Evolutionary conservation across 2,888 invertebrate species (phyloP), one percentile per base, ranked within the genome.

Genomic region (Mystacides longicornis): DNA sequence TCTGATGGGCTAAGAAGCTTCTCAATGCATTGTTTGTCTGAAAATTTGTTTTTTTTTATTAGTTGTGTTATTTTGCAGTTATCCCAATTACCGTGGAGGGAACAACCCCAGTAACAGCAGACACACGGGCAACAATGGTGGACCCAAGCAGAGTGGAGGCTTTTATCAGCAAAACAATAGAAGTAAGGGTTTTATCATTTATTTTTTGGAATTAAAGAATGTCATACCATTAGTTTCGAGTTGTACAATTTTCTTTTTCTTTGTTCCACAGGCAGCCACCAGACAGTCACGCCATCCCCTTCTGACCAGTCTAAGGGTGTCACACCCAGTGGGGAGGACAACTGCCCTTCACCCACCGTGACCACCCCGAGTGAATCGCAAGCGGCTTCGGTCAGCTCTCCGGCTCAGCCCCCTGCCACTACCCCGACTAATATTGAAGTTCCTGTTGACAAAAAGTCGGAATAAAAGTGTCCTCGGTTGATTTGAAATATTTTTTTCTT

Each of bases 111-210:
- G 56, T 22, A 45, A 49, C 14, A 60, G 53, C 46, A 46, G 60
- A 16, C 60, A 60, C 53, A 54, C 47, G n/a, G 52, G 52, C 11
- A 54, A 54, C 3, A 48, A 43, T 11, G 48, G 51, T 3, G 57
- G 55, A 7, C 33, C 49, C 7, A 51, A 55, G n/a, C 54, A 42
- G 5, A 51, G 61, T 14, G 57, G 55, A 4, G 37, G 33, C 42
- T 60, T 58, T 46, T 69, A 67, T 57, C 66, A 67, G 51, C 64
- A 68, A 45, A 67, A 67, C 55, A 64, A 64, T 56, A 69, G 71
- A 49, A 57, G 61, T 69, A 18, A 64, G 67, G 51, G 20, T 19
- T 45, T 20, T 7, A 11, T 14, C 5, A 43, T 14, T 14, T n/a
- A 43, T 43, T 43, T n/a, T 14, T 18, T 43, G 11, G 27, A 7